Conservation (phyloP, 2,888 invertebrate species). For the Callyntrura guangdongensis region DNA sequence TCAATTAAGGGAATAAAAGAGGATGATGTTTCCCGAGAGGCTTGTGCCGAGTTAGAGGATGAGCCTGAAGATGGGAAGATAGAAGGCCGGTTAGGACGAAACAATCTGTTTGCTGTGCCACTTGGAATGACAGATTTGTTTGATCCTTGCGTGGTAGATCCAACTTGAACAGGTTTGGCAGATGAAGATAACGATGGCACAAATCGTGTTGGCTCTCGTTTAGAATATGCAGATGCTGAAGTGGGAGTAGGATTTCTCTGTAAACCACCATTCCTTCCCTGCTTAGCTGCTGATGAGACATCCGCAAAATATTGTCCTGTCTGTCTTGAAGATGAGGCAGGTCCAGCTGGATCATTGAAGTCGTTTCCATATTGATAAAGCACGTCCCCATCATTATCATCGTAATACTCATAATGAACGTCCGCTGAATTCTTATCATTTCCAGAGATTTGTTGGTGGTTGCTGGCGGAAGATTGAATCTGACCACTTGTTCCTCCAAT, state of each 20-base stretch:
- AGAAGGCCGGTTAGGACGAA: slow-evolving; percentile 66
- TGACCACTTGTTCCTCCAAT: slow-evolving; percentile 59
- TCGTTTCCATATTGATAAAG: slow-evolving; percentile 82
- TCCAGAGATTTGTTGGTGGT: slow-evolving; percentile 1
- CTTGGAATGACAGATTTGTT: slow-evolving; percentile 66
- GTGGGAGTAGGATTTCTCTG: slow-evolving; percentile 50
- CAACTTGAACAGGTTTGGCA: slow-evolving; percentile 15
- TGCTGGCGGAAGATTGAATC: slow-evolving; percentile 42
- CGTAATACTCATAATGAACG: slow-evolving; percentile 84
- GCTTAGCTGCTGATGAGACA: slow-evolving; percentile 47
- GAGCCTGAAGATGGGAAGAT: slow-evolving; percentile 24
- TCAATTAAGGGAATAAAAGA: slow-evolving; percentile 82
- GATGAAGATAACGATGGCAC: slow-evolving; percentile 13
- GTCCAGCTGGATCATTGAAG: slow-evolving; percentile 66
- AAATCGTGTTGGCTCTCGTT: slow-evolving; percentile 57
- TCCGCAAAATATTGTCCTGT: slow-evolving; percentile 62
- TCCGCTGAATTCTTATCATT: slow-evolving; percentile 71
- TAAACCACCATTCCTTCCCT: not conserved
- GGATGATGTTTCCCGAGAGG: slow-evolving; percentile 73
- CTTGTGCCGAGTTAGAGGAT: slow-evolving; percentile 52
- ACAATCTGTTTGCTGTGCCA: slow-evolving; percentile 61
- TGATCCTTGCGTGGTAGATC: slow-evolving; percentile 4
- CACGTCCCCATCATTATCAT: slow-evolving; percentile 81
- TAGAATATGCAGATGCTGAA: slow-evolving; percentile 36
- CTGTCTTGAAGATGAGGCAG: slow-evolving; percentile 34